phyloP scores from a whole-genome alignment of 2,888 invertebrate genomes.

The Rapana venosa region DNA sequence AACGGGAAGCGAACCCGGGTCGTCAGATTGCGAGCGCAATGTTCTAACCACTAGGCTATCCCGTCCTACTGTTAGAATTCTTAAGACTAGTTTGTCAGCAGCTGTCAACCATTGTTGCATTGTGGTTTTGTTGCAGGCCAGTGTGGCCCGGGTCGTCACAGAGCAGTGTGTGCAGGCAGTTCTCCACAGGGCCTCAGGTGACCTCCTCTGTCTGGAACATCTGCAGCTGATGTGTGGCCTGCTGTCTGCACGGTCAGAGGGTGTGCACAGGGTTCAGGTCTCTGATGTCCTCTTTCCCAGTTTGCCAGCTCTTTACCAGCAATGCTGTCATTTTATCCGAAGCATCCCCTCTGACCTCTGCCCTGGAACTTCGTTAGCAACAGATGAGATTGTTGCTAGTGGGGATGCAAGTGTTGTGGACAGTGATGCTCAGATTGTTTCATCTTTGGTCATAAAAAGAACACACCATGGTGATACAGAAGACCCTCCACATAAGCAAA shows the following conservation, averaged over 20 bases:
- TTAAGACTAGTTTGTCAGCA: no score
- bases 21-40: no score
- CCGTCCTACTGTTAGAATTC: no score
- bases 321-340: not conserved
- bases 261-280: not conserved
- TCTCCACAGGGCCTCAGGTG: not conserved
- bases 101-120: not conserved
- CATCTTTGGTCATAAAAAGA: not conserved
- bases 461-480: not conserved
- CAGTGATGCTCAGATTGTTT: not conserved
- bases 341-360: not conserved
- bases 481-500: not conserved
- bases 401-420: not conserved
- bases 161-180: constrained; percentile 6
- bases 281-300: not conserved
- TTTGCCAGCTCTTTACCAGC: constrained; percentile 2
- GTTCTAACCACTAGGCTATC: no score
- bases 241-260: constrained; percentile 2
- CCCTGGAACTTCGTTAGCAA: not conserved
- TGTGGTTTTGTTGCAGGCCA: not conserved
- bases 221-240: constrained; percentile 32
- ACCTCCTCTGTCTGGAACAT: not conserved
- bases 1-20: no score
- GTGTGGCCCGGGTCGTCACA: not conserved
- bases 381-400: not conserved